A percentile compares a stretch with the other conserved stretches of the same genome.
Evolutionary conservation across 1,140 invertebrate species (phyloP).

Genomic region (Chymomyza costata): DNA sequence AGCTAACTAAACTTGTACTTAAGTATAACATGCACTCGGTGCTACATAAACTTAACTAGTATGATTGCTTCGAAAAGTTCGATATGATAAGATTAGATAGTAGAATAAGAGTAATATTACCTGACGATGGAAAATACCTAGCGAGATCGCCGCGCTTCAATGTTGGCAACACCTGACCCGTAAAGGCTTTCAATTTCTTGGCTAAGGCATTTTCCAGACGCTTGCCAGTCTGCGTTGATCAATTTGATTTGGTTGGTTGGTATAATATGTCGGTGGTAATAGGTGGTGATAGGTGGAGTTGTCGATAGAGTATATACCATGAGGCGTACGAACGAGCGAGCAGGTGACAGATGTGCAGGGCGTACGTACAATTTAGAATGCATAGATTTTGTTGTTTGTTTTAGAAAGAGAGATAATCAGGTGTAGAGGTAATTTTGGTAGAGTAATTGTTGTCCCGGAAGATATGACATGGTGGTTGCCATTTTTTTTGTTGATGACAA

Average conservation of each 20-base stretch:
- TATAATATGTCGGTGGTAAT: slow-evolving; percentile 19
- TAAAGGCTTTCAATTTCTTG: slow-evolving; percentile 81
- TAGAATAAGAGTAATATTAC: slow-evolving; percentile 76
- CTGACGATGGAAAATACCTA: slow-evolving; percentile 87
- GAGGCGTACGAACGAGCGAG: slow-evolving; percentile 37
- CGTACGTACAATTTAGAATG: slow-evolving; percentile 41
- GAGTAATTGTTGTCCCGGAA: background rate
- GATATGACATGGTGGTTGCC: background rate
- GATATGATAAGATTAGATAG: slow-evolving; percentile 12
- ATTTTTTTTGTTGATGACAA: slow-evolving; percentile 11
- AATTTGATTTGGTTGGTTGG: too few species aligned
- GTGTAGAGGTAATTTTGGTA: slow-evolving; percentile 33
- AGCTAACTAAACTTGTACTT: too few species aligned
- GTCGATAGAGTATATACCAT: slow-evolving; percentile 58
- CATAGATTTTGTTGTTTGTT: slow-evolving; percentile 17
- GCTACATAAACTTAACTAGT: too few species aligned
- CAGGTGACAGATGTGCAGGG: slow-evolving; percentile 56
- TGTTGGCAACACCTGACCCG: slow-evolving; percentile 83
- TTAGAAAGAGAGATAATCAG: slow-evolving; percentile 6
- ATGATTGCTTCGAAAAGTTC: background rate
- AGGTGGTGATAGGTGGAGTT: slow-evolving; percentile 33
- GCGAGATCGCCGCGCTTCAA: slow-evolving; percentile 85
- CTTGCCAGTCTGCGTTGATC: slow-evolving; percentile 76
- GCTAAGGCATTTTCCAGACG: slow-evolving; percentile 81
- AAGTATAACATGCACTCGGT: too few species aligned